phyloP scores from a whole-genome alignment of 2,888 invertebrate genomes.

The Bursaphelenchus okinawaensis region DNA sequence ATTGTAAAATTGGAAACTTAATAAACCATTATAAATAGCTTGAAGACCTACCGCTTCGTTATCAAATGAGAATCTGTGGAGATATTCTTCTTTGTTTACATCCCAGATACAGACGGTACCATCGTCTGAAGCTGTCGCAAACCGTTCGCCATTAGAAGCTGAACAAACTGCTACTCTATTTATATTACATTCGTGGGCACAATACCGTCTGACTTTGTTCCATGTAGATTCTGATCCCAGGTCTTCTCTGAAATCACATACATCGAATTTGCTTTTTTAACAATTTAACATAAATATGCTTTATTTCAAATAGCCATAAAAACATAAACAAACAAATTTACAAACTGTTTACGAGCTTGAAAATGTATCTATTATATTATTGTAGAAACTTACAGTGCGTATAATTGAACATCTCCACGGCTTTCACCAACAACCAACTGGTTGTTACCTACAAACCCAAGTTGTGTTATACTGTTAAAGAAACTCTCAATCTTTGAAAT shows the following conservation, averaged over 20 bases:
- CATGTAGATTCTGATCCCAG: background rate
- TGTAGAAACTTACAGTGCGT: constrained; percentile 3
- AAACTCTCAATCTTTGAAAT: background rate
- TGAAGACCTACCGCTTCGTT: constrained; percentile 2
- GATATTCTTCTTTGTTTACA: background rate
- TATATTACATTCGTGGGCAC: background rate
- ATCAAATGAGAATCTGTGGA: background rate
- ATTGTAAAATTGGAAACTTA: too few relatives aligned
- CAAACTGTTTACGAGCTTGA: too few relatives aligned
- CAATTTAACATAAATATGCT: too few relatives aligned
- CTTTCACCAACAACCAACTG: background rate
- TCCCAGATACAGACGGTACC: constrained; percentile 8
- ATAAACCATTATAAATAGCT: too few relatives aligned
- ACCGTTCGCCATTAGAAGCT: background rate
- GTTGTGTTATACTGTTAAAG: background rate
- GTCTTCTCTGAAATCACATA: constrained; percentile 7
- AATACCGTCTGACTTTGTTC: background rate
- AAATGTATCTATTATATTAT: too few relatives aligned
- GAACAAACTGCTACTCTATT: background rate
- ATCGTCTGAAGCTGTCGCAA: constrained; percentile 4
- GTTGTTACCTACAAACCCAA: constrained; percentile 2
- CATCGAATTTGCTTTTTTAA: background rate
- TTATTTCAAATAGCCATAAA: too few relatives aligned
- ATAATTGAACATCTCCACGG: background rate
- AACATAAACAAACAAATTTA: too few relatives aligned